These are phyloP conservation scores for Acleris holmiana DNA, from an alignment of 2,888 invertebrate genomes.

Conservation along the genomic window DNA sequence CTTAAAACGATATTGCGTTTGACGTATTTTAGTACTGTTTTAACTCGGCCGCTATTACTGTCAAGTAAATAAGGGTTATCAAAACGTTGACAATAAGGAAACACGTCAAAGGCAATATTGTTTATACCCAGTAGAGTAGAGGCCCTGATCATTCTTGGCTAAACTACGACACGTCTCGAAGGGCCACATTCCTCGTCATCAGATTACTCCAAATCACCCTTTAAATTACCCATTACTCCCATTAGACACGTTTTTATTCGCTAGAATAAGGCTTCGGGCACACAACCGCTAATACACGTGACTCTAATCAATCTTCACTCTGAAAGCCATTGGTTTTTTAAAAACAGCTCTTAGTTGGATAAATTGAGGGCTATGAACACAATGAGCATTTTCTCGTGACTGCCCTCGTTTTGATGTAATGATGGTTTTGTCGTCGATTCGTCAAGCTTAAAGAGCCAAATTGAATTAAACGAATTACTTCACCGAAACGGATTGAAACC, in stretches of 20 bases:
- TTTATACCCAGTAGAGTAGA: too few species aligned
- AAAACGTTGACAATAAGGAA: too few species aligned
- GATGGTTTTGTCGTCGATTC: slow-evolving; percentile 19
- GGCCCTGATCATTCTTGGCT: not conserved
- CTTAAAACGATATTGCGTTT: too few species aligned
- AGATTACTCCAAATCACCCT: slow-evolving; percentile 29
- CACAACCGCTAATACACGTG: not conserved
- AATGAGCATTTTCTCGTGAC: slow-evolving; percentile 26
- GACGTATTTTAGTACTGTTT: too few species aligned
- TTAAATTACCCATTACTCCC: slow-evolving; percentile 34
- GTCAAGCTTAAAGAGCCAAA: slow-evolving; percentile 13
- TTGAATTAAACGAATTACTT: slow-evolving; percentile 20
- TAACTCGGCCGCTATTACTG: too few species aligned
- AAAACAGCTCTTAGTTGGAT: slow-evolving; percentile 13
- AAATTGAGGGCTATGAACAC: not conserved
- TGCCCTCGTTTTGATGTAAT: slow-evolving; percentile 21
- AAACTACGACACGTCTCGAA: slow-evolving; percentile 2
- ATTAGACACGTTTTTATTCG: slow-evolving; percentile 37
- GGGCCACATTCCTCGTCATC: slow-evolving; percentile 29
- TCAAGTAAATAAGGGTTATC: too few species aligned
- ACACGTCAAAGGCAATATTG: too few species aligned
- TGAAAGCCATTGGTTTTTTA: not conserved
- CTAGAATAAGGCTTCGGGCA: slow-evolving; percentile 23
- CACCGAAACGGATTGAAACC: slow-evolving; percentile 7
- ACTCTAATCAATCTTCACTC: not conserved